Base-by-base conservation (phyloP, 2,797 vertebrate genomes). In the Sciaenops ocellatus region DNA sequence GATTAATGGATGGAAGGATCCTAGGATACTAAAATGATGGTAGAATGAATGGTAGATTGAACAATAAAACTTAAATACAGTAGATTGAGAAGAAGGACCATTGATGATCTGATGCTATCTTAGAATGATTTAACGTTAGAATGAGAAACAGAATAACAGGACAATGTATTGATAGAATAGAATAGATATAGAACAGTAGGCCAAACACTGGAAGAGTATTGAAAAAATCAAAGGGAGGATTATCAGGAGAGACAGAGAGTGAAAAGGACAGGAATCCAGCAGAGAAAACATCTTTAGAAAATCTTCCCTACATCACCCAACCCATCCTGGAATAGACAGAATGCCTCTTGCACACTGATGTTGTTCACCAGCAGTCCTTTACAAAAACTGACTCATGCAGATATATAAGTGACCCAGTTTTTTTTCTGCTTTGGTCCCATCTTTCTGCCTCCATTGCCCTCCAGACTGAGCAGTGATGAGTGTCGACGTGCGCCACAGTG, bases 271-370 rank as follows among this genome's bases (percentile, higher is more conserved):
- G 0, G 22, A 69, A 55, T 47, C 26, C 26, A 62, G 59, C 24
- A 30, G 11, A 55, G 22, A 1, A 38, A 3, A 51, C 34, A 38
- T 38, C 34, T 38, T 38, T 38, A 63, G 7, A 65, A 24, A 38
- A 62, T 51, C 42, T 72, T 78, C 54, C 56, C 46, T 5, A 24
- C 24, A 38, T 54, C 52, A 42, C n/a, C 24, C n/a, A 24, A 22
- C 47, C 16, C 6, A 12, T 67, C 69, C 69, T 75, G 38, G 79
- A 73, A 82, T 28, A 55, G 44, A 48, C 26, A 6, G 51, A 38
- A 50, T 30, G 56, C 57, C 38, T 68, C 42, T 62, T 50, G 59
- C 16, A 55, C 77, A 80, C 82, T 48, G 76, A 86, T 87, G 73
- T 44, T 41, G 15, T 68, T 76, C 26, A n/a, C 54, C 54, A 46